These are phyloP conservation scores for Trilocha varians DNA, from an alignment of 2,888 invertebrate species.

Conservation along the genomic window DNA sequence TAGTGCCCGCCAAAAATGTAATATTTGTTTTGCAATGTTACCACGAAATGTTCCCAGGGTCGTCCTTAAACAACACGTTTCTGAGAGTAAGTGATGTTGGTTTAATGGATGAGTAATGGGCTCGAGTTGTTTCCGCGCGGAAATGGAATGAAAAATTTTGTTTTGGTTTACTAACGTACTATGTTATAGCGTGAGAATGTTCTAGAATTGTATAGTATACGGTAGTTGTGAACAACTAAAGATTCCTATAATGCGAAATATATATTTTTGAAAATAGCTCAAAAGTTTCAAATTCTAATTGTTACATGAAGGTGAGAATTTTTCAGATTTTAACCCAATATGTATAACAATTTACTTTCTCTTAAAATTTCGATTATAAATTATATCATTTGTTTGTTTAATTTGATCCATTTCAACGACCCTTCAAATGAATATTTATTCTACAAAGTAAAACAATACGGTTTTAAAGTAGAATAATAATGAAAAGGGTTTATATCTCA, in stretches of 20 bases:
- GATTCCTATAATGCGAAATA: too few relatives aligned
- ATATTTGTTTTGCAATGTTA: conserved; percentile 21
- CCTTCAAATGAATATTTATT: not conserved
- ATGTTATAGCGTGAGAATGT: not conserved
- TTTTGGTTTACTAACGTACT: not conserved
- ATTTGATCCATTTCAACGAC: too few relatives aligned
- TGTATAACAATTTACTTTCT: too few relatives aligned
- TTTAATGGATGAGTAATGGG: not conserved
- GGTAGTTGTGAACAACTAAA: too few relatives aligned
- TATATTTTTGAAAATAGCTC: too few relatives aligned
- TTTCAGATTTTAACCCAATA: too few relatives aligned
- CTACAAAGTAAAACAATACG: not conserved
- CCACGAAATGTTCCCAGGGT: conserved; percentile 8
- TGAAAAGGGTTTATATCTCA: conserved; percentile 10
- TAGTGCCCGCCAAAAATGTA: conserved; percentile 21
- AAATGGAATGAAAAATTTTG: not conserved
- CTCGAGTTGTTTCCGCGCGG: not conserved
- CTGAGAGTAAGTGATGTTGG: conserved; percentile 23
- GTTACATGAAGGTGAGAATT: too few relatives aligned
- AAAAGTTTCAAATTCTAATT: too few relatives aligned
- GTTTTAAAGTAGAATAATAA: too few relatives aligned
- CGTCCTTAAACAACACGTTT: conserved; percentile 8
- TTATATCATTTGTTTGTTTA: too few relatives aligned
- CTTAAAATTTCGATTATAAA: too few relatives aligned
- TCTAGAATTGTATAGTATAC: too few relatives aligned